A percentile compares a stretch with the other conserved stretches of the same genome.
Evolutionary conservation across 1,140 invertebrate species (phyloP).

Genomic region (Rhagoletis zephyria): DNA sequence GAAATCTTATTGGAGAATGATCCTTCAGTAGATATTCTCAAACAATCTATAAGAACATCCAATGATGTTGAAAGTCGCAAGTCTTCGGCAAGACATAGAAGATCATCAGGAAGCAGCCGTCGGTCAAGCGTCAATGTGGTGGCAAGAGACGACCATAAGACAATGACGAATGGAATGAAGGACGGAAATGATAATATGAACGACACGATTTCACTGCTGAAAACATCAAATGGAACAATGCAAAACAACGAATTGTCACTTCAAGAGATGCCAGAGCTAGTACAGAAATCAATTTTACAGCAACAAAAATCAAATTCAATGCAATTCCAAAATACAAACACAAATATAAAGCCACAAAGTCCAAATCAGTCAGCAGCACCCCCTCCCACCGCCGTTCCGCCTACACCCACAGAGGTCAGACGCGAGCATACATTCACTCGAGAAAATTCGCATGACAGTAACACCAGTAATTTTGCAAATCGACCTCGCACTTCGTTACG

Average conservation of each 20-base stretch:
- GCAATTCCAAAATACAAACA: not conserved
- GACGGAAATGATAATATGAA: not conserved
- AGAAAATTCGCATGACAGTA: conserved; percentile 66
- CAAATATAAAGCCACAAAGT: not conserved
- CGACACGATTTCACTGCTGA: not conserved
- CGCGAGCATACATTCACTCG: conserved; percentile 64
- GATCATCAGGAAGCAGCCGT: conserved; percentile 60
- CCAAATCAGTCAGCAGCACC: not conserved
- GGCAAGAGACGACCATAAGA: not conserved
- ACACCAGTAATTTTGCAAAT: conserved; percentile 22
- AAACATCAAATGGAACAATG: not conserved
- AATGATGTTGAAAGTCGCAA: conserved; percentile 62
- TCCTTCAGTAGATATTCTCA: not conserved
- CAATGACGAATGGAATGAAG: not conserved
- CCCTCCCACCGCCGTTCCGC: not conserved
- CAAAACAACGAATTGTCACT: not conserved
- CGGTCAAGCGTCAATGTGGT: conserved; percentile 60
- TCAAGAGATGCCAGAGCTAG: not conserved
- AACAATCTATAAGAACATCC: not conserved
- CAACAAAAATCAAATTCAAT: not conserved
- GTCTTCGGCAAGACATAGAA: conserved; percentile 58
- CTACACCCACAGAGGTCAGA: conserved; percentile 53
- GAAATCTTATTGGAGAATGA: not conserved
- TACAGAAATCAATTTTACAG: not conserved
- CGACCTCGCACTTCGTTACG: conserved; percentile 76